These are phyloP conservation scores for Drosophila dives DNA, from an alignment of 2,888 invertebrate genomes.

Conservation along the genomic window DNA sequence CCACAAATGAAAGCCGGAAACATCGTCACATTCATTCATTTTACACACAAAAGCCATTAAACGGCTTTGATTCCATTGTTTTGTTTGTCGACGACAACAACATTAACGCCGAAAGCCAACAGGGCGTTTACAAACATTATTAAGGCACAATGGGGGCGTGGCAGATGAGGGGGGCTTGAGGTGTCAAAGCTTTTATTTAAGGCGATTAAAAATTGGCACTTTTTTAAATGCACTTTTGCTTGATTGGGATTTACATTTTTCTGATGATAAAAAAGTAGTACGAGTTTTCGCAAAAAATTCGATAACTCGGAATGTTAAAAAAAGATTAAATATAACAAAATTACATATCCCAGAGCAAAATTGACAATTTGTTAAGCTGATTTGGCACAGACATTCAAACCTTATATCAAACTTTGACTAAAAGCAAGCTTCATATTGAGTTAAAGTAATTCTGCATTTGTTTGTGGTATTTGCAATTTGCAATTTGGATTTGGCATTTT, in stretches of 20 bases:
- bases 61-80: slow-evolving; percentile 78
- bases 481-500: slow-evolving; percentile 5
- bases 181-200: not conserved
- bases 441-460: not conserved
- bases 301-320: too few species aligned
- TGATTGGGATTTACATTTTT: not conserved
- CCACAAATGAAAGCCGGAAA: slow-evolving; percentile 79
- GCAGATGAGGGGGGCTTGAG: not conserved
- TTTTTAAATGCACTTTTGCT: not conserved
- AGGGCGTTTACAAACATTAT: slow-evolving; percentile 13
- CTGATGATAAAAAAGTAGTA: not conserved
- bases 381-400: not conserved
- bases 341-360: not conserved
- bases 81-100: slow-evolving; percentile 62
- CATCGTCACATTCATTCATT: slow-evolving; percentile 74
- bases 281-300: too few species aligned
- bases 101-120: slow-evolving; percentile 23
- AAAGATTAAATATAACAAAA: too few species aligned
- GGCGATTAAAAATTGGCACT: not conserved
- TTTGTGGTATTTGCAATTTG: not conserved
- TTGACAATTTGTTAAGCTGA: not conserved
- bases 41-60: slow-evolving; percentile 79
- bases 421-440: not conserved
- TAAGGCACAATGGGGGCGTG: not conserved
- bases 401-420: too few species aligned